phyloP scores from a whole-genome alignment of 2,113 vertebrate genomes.

The Elanoides forficatus region DNA sequence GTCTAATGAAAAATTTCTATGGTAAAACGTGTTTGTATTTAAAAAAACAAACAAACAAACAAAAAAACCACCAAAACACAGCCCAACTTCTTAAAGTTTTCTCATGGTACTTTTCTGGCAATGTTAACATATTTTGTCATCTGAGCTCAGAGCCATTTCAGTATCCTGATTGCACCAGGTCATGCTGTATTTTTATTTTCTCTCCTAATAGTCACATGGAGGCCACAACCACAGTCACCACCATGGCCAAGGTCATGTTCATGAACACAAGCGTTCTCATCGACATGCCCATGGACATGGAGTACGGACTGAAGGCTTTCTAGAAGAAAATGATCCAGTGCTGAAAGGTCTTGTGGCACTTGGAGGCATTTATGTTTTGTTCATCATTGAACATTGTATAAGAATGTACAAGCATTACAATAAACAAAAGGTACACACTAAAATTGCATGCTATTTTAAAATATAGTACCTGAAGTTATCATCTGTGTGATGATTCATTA shows the following conservation, averaged over 20 bases:
- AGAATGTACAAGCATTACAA: constrained; percentile 96
- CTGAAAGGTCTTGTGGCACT: constrained; percentile 94
- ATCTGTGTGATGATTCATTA: background rate
- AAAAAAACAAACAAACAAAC: too few species aligned
- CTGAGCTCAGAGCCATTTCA: background rate
- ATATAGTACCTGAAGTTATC: fast-evolving
- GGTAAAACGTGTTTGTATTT: background rate
- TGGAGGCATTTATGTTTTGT: constrained; percentile 93
- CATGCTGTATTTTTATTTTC: background rate
- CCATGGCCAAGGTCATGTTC: constrained; percentile 22
- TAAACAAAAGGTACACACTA: constrained; percentile 78
- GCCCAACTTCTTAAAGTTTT: background rate
- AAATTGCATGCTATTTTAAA: background rate
- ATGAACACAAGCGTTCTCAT: constrained; percentile 64
- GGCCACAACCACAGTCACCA: constrained; percentile 84
- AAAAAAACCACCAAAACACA: background rate
- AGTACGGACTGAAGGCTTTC: constrained; percentile 50
- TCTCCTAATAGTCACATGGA: constrained; percentile 81
- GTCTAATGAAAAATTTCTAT: background rate
- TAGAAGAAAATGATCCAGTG: constrained; percentile 86
- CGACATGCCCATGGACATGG: constrained; percentile 55
- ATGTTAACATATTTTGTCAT: background rate
- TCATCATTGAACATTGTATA: constrained; percentile 96
- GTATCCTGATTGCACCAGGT: background rate
- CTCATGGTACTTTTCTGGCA: background rate